phyloP scores from a whole-genome alignment of 2,113 vertebrate species.

The Otocyon megalotis region DNA sequence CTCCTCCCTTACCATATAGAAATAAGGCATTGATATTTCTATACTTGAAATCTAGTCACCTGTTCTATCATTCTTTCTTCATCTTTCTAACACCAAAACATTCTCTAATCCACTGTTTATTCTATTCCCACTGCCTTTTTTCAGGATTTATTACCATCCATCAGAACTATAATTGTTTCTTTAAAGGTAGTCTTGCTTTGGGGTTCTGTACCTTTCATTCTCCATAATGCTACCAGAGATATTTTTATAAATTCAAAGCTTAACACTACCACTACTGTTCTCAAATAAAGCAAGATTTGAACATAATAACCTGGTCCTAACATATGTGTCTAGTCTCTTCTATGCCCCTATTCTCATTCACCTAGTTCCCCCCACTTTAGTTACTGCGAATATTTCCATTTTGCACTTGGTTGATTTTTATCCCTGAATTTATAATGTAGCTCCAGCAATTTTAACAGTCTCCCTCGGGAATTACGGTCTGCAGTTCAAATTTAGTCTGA shows the following conservation, averaged over 20 bases:
- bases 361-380: not conserved
- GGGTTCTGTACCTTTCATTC: not conserved
- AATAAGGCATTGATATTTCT: conserved; percentile 7
- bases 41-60: not conserved
- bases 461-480: not conserved
- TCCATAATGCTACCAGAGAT: not conserved
- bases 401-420: conserved; percentile 17
- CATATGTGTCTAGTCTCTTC: not conserved
- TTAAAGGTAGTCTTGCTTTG: not conserved
- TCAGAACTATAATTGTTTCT: not conserved
- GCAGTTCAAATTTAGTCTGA: not conserved
- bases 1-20: not conserved
- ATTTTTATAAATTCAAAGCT: not conserved
- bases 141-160: not conserved
- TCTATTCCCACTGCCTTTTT: not conserved
- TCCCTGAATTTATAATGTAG: not conserved
- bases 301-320: not conserved
- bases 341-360: not conserved
- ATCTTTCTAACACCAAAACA: conserved; percentile 12
- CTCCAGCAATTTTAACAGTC: not conserved
- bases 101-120: not conserved
- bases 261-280: not conserved
- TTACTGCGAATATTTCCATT: not conserved
- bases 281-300: not conserved
- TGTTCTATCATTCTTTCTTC: not conserved